A percentile compares a stretch with the other conserved stretches of the same genome.
phyloP scores from a whole-genome alignment of 1,140 invertebrate species.

The Papilio xuthus region DNA sequence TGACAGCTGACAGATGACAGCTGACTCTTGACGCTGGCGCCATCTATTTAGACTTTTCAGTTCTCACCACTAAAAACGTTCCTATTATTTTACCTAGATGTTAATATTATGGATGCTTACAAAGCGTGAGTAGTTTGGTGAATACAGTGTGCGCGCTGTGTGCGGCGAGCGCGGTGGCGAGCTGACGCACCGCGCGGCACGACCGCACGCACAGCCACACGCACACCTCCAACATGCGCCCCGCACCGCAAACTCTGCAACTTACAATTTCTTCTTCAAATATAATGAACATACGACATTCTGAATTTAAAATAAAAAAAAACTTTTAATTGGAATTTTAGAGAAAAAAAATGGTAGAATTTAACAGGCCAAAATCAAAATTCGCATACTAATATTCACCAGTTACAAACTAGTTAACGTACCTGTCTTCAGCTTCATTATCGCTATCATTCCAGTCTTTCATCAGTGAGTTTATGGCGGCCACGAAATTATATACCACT shows the following conservation, averaged over 20 bases:
- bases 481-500: slow-evolving; percentile 89
- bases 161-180: slow-evolving; percentile 89
- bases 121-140: slow-evolving; percentile 79
- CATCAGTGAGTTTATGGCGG: slow-evolving; percentile 86
- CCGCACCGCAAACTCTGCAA: slow-evolving; percentile 79
- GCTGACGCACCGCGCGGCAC: slow-evolving; percentile 87
- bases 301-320: too few species aligned
- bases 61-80: too few species aligned
- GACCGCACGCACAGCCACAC: slow-evolving; percentile 87
- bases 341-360: not conserved
- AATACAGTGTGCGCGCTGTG: slow-evolving; percentile 83
- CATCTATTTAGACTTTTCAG: too few species aligned
- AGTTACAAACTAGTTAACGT: slow-evolving; percentile 30
- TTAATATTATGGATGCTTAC: slow-evolving; percentile 67
- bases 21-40: too few species aligned
- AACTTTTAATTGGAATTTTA: too few species aligned
- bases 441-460: slow-evolving; percentile 60
- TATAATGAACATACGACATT: too few species aligned
- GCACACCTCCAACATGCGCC: slow-evolving; percentile 86
- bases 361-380: too few species aligned
- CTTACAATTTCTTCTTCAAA: not conserved
- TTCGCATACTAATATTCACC: too few species aligned
- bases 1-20: too few species aligned
- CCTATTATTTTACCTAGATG: too few species aligned
- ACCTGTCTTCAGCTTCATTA: slow-evolving; percentile 66